Evolutionary conservation across 1,140 invertebrate genomes (phyloP).

Genomic region (Oryctes rhinoceros): DNA sequence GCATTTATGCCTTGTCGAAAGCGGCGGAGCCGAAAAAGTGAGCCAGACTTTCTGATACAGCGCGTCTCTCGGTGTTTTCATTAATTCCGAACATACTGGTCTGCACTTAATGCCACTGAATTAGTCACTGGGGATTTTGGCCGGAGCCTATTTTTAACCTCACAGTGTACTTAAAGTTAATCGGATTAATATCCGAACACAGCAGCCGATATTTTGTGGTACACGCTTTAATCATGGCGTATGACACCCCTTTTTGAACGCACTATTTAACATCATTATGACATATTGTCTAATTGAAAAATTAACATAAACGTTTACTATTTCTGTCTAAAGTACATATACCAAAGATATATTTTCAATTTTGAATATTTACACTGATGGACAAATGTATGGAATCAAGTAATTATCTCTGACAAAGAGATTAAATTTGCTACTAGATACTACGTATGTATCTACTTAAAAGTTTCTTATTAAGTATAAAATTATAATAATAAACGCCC

Average conservation of each 20-base stretch:
- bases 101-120: conserved; percentile 57
- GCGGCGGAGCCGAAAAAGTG: conserved; percentile 50
- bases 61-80: conserved; percentile 56
- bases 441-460: too few species aligned
- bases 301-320: not conserved
- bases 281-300: conserved; percentile 25
- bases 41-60: conserved; percentile 44
- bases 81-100: conserved; percentile 59
- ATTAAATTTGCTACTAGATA: too few species aligned
- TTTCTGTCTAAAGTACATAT: too few species aligned
- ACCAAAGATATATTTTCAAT: too few species aligned
- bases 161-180: conserved; percentile 59
- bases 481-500: too few species aligned
- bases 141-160: conserved; percentile 57
- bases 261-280: conserved; percentile 22
- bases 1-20: conserved; percentile 59
- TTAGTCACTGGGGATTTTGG: conserved; percentile 59
- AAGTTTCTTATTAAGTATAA: too few species aligned
- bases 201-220: conserved; percentile 51
- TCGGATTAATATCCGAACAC: conserved; percentile 58
- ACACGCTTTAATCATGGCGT: conserved; percentile 43
- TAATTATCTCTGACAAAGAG: too few species aligned
- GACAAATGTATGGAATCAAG: too few species aligned
- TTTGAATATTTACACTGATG: too few species aligned
- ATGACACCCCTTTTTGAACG: not conserved